phyloP scores from a whole-genome alignment of 1,140 invertebrate species.

The Homarus americanus region DNA sequence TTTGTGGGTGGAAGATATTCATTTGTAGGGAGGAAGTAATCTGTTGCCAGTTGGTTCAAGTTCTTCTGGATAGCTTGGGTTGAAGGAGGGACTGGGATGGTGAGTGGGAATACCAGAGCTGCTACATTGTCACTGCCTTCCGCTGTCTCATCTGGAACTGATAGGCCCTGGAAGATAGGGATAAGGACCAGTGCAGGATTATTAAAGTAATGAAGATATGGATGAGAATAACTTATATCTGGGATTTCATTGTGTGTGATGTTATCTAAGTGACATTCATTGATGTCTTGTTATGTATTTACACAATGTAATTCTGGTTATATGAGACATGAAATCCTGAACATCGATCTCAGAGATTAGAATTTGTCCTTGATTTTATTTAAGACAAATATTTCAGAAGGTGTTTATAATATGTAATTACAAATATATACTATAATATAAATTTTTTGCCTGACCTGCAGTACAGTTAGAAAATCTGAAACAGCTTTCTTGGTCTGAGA shows the following conservation, averaged over 20 bases:
- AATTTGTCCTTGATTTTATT: too few relatives aligned
- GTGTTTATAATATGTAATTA: not conserved
- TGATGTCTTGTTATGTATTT: too few relatives aligned
- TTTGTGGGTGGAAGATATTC: conserved; percentile 17
- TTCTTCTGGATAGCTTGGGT: not conserved
- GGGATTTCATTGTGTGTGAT: too few relatives aligned
- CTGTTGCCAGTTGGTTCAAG: not conserved
- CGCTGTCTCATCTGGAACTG: conserved; percentile 6
- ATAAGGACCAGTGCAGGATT: not conserved
- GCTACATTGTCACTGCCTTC: conserved; percentile 22
- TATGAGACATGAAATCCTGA: too few relatives aligned
- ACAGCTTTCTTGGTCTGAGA: not conserved
- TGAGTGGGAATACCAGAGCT: not conserved
- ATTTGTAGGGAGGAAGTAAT: not conserved
- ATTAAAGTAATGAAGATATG: too few relatives aligned
- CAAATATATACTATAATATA: not conserved
- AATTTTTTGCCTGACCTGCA: not conserved
- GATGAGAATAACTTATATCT: too few relatives aligned
- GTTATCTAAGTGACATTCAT: too few relatives aligned
- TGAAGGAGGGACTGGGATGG: not conserved
- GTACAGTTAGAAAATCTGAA: not conserved
- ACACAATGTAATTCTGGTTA: too few relatives aligned
- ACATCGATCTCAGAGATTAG: too few relatives aligned
- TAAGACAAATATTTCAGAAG: too few relatives aligned
- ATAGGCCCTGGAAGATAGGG: not conserved